Evolutionary conservation across 2,888 invertebrate genomes (phyloP).

Genomic region (Chironomus tentans): DNA sequence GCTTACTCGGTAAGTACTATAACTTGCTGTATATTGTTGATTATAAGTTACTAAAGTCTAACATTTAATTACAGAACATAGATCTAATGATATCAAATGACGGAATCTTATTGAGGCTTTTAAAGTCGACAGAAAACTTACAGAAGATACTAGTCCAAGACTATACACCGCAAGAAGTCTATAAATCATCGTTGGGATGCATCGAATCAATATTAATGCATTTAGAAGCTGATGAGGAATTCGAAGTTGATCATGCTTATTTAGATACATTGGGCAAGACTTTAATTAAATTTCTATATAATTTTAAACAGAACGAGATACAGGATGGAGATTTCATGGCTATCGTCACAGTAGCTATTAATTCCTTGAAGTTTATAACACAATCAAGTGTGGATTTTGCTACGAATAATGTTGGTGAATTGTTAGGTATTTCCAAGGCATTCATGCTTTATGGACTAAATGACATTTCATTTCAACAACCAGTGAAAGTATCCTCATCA

Average conservation of each 20-base stretch:
- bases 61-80: constrained; percentile 29
- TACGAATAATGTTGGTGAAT: constrained; percentile 41
- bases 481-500: constrained; percentile 50
- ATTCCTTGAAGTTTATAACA: constrained; percentile 39
- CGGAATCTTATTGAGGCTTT: constrained; percentile 29
- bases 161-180: constrained; percentile 30
- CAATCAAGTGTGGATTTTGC: constrained; percentile 35
- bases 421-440: constrained; percentile 50
- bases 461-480: constrained; percentile 39
- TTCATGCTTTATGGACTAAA: constrained; percentile 47
- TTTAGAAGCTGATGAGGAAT: neutral
- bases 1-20: neutral
- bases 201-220: constrained; percentile 30
- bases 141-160: constrained; percentile 20
- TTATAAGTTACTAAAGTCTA: neutral
- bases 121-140: constrained; percentile 6
- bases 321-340: neutral
- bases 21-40: no score
- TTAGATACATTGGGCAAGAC: neutral
- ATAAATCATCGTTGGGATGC: constrained; percentile 30
- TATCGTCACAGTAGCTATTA: constrained; percentile 32
- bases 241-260: neutral
- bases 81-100: constrained; percentile 30
- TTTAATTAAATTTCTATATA: constrained; percentile 12
- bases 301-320: constrained; percentile 3